These are phyloP conservation scores for Drosophila leonis DNA, from an alignment of 2,888 invertebrate species.

Conservation along the genomic window DNA sequence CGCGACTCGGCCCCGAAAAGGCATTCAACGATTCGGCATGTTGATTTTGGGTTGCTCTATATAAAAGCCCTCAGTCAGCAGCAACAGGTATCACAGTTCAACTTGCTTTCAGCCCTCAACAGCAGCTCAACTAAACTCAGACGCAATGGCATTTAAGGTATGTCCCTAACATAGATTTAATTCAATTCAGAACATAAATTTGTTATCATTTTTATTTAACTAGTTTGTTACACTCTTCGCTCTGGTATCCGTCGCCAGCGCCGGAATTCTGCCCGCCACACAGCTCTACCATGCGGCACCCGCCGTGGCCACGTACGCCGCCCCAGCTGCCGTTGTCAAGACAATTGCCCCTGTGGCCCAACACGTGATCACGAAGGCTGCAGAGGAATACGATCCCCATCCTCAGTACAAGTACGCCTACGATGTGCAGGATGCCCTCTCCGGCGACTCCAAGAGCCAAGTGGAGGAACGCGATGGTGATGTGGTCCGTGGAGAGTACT, in stretches of 20 bases:
- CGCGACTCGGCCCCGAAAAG: conserved; percentile 54
- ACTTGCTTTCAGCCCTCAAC: conserved; percentile 56
- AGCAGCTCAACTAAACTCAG: conserved; percentile 35
- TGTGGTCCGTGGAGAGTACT: conserved; percentile 84
- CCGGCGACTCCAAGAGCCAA: conserved; percentile 85
- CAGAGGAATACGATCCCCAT: conserved; percentile 82
- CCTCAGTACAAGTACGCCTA: conserved; percentile 84
- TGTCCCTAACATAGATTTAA: not conserved
- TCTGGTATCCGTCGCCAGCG: conserved; percentile 79
- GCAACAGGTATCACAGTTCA: conserved; percentile 67
- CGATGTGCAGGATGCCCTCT: conserved; percentile 82
- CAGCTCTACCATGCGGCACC: conserved; percentile 70
- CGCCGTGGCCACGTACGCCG: conserved; percentile 75
- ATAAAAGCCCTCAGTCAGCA: conserved; percentile 60
- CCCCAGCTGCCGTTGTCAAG: conserved; percentile 59
- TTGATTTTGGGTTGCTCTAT: conserved; percentile 52
- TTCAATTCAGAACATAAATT: conserved; percentile 3
- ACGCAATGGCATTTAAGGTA: conserved; percentile 80
- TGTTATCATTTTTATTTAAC: not conserved
- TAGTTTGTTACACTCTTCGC: conserved; percentile 79
- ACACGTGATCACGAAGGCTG: conserved; percentile 69
- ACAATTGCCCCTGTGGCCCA: conserved; percentile 71
- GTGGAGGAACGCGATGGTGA: conserved; percentile 84
- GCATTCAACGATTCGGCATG: conserved; percentile 30
- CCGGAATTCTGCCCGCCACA: conserved; percentile 73